Evolutionary conservation across 2,113 vertebrate genomes (phyloP).

Genomic region (Labeo rohita): DNA sequence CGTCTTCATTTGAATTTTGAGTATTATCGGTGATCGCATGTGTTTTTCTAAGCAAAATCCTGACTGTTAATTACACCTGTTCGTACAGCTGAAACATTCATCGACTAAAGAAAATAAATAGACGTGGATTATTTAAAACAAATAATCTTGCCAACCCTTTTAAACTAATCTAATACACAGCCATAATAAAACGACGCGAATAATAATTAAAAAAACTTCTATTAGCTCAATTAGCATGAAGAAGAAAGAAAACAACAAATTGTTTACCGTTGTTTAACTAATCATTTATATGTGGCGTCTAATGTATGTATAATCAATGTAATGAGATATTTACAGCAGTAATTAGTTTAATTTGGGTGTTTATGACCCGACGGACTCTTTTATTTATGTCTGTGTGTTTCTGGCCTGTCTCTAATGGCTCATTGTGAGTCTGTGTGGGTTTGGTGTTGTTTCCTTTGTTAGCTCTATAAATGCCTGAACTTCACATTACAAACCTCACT

Average conservation of each 20-base stretch:
- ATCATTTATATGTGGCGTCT: neutral
- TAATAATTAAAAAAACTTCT: neutral
- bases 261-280: neutral
- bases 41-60: neutral
- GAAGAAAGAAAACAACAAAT: neutral
- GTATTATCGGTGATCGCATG: neutral
- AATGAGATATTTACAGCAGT: constrained; percentile 12
- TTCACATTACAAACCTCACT: constrained; percentile 36
- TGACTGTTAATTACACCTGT: neutral
- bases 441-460: constrained; percentile 28
- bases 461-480: constrained; percentile 26
- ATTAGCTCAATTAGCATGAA: neutral
- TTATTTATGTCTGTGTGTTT: neutral
- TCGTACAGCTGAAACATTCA: neutral
- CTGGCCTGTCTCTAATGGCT: constrained; percentile 9
- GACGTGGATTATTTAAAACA: neutral
- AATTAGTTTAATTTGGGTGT: constrained; percentile 24
- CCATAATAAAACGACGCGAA: neutral
- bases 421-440: constrained; percentile 37
- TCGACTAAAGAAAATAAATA: neutral
- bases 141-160: neutral
- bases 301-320: constrained; percentile 7
- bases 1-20: neutral
- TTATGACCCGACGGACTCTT: neutral
- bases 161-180: neutral